Evolutionary conservation across 2,113 vertebrate genomes (phyloP), one percentile per base, ranked within the genome.

Genomic region (Marcusenius ussheri): DNA sequence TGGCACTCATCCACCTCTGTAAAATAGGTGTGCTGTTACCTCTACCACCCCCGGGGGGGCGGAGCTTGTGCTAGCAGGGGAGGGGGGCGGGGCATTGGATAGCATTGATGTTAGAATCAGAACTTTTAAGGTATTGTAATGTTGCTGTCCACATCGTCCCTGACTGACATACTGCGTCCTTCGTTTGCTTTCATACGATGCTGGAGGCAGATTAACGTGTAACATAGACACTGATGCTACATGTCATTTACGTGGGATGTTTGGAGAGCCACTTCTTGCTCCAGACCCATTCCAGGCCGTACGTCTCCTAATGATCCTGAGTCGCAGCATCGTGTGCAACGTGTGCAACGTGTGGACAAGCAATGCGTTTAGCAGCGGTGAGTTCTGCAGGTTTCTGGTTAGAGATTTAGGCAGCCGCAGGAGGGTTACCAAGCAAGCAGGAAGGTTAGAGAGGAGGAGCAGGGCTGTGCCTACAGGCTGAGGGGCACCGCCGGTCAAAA

Each of bases 1-100:
- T 97, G 94, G 97, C 98, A 99, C 95, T 97, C 97, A 94, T 99
- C 98, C 93, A 97, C 95, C 95, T 98, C 98, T 99, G 98, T 96
- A 99, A 98, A 96, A 98, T 96, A 98, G 96, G 95, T 92, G 96
- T 94, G 94, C 96, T 93, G 92, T 97, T 97, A 97, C 96, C 96
- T 95, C 93, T 94, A 92, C 92, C 91, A 93, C 92, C 80, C 74
- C 87, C 39, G 90, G 93, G 91, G 91, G 92, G 91, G 92, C 91
- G 90, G 93, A 88, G 91, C 70, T 62, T 17, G n/a, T 51, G 80
- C 83, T 84, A 47, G 42, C 83, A 47, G 83, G 83, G 88, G 50
- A 35, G 89, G 89, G 8, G 39, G 39, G 88, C 51, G 42, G 90
- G 90, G 9, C 70, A 83, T 46, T 24, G 35, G 45, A 89, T 90